Percentiles rank a stretch among this genome's conserved stretches.
phyloP scores from a whole-genome alignment of 2,888 invertebrate genomes.

The Bellardia pandia region DNA sequence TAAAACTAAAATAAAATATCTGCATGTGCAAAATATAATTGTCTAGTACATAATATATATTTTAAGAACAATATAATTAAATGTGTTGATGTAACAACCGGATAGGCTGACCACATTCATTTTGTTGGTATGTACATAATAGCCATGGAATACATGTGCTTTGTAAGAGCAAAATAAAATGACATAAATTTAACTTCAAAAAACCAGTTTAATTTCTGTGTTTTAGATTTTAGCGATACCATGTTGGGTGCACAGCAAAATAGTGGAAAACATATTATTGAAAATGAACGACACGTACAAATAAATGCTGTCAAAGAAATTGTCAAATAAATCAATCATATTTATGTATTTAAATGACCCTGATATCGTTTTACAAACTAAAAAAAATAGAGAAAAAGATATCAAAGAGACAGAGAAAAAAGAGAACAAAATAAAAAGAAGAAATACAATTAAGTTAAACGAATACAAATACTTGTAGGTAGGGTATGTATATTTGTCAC shows the following conservation, averaged over 20 bases:
- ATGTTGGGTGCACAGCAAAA: neutral
- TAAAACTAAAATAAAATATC: neutral
- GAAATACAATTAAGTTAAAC: slow-evolving; percentile 17
- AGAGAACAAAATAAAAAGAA: slow-evolving; percentile 12
- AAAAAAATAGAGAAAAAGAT: slow-evolving; percentile 12
- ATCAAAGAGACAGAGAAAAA: neutral
- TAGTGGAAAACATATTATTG: slow-evolving; percentile 30
- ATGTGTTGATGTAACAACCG: neutral
- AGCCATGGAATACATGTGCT: slow-evolving; percentile 6
- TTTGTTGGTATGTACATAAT: neutral
- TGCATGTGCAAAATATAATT: neutral
- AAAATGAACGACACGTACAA: slow-evolving; percentile 78
- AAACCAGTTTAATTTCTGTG: slow-evolving; percentile 42
- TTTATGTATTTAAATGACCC: slow-evolving; percentile 80
- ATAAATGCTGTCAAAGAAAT: slow-evolving; percentile 79
- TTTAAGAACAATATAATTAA: slow-evolving; percentile 5
- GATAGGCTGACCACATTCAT: neutral
- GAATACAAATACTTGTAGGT: slow-evolving; percentile 5
- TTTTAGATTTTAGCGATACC: neutral
- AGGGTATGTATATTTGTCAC: neutral
- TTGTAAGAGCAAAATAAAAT: slow-evolving; percentile 12
- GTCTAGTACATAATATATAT: neutral
- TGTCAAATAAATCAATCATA: slow-evolving; percentile 83
- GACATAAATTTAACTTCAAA: slow-evolving; percentile 30
- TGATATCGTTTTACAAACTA: slow-evolving; percentile 71